Conservation (phyloP, 2,888 invertebrate species). For the Drosophila heteroneura region DNA sequence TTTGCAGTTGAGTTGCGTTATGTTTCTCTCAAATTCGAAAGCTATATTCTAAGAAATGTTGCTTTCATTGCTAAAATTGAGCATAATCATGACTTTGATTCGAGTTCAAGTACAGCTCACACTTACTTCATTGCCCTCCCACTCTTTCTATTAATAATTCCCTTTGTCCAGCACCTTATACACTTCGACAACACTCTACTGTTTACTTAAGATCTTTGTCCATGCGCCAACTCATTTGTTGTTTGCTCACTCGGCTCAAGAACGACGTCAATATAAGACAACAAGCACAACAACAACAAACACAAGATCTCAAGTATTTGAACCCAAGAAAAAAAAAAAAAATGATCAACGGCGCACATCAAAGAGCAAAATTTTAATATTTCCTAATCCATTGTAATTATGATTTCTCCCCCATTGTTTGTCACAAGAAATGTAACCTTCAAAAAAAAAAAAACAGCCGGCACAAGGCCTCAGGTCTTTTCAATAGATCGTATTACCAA, state of each 20-base stretch:
- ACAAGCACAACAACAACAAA: slow-evolving; percentile 34
- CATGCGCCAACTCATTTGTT: slow-evolving; percentile 74
- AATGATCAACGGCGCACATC: slow-evolving; percentile 61
- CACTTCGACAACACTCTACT: slow-evolving; percentile 25
- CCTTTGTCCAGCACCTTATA: background rate
- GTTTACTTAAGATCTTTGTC: slow-evolving; percentile 59
- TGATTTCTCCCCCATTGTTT: slow-evolving; percentile 72
- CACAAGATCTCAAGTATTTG: slow-evolving; percentile 50
- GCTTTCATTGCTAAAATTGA: background rate
- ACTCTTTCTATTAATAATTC: background rate
- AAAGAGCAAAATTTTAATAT: slow-evolving; percentile 70
- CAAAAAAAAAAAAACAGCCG: slow-evolving; percentile 47
- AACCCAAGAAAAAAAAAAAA: slow-evolving; percentile 11
- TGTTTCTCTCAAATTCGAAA: background rate
- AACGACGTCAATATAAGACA: slow-evolving; percentile 55
- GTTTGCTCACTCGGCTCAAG: slow-evolving; percentile 55
- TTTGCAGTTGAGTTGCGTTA: background rate
- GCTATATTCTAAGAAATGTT: background rate
- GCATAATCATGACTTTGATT: background rate
- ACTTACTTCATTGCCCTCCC: background rate
- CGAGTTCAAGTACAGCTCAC: slow-evolving; percentile 10
- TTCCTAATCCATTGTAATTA: slow-evolving; percentile 80
- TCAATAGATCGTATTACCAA: slow-evolving; percentile 72
- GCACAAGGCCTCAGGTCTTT: slow-evolving; percentile 39
- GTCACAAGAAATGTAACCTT: slow-evolving; percentile 71